These are phyloP conservation scores for Enhydra lutris DNA, from an alignment of 2,113 vertebrate species.

Conservation along the genomic window DNA sequence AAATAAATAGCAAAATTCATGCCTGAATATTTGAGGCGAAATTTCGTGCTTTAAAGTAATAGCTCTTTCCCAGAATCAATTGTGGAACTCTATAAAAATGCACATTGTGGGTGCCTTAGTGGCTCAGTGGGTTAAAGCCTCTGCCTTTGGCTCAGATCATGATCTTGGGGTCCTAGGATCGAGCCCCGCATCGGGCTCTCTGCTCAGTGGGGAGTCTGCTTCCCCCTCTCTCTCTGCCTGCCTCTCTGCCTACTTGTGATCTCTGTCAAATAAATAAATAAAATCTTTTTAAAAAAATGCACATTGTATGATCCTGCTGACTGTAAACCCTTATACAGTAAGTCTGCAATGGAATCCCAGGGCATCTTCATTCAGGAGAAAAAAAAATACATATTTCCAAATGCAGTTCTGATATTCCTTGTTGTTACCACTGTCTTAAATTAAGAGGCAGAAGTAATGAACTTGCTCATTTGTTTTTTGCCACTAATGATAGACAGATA, in stretches of 20 bases:
- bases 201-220: no score
- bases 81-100: background rate
- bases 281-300: background rate
- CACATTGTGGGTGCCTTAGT: background rate
- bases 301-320: background rate
- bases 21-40: background rate
- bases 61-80: background rate
- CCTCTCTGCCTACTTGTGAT: no score
- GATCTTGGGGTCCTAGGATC: no score
- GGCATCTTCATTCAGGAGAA: background rate
- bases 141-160: no score
- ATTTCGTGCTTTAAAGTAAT: constrained; percentile 20
- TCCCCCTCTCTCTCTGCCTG: no score
- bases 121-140: no score
- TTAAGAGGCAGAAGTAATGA: constrained; percentile 7
- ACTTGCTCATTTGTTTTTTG: background rate
- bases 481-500: background rate
- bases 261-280: no score
- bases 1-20: background rate
- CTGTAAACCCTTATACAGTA: background rate
- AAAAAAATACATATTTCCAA: background rate
- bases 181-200: no score
- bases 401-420: background rate
- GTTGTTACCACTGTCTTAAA: background rate
- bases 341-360: background rate